These are phyloP conservation scores for Gulo gulo DNA, from an alignment of 2,113 vertebrate species.

Conservation along the genomic window DNA sequence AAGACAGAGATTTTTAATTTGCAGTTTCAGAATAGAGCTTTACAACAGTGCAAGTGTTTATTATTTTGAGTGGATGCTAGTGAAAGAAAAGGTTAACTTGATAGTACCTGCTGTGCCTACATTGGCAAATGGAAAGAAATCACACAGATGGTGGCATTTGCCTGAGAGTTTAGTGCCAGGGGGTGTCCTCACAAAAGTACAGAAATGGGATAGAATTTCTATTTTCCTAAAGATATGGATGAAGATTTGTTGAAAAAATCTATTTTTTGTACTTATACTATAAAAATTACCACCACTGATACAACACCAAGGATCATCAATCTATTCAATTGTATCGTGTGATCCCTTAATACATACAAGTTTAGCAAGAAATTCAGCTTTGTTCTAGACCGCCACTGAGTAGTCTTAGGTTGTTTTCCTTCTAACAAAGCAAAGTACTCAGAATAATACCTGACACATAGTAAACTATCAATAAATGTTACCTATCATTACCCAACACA, in stretches of 20 bases:
- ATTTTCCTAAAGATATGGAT: neutral
- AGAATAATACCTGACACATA: neutral
- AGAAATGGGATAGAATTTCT: constrained; percentile 29
- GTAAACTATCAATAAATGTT: neutral
- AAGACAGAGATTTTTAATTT: constrained; percentile 24
- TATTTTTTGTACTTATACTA: neutral
- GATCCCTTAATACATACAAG: neutral
- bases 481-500: neutral
- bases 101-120: constrained; percentile 61
- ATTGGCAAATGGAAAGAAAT: constrained; percentile 54
- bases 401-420: neutral
- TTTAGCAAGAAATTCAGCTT: neutral
- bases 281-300: neutral
- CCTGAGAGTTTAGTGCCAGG: constrained; percentile 46
- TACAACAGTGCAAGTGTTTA: constrained; percentile 18
- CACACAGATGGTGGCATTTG: constrained; percentile 75
- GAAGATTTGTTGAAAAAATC: neutral
- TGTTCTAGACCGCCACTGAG: neutral
- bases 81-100: constrained; percentile 71
- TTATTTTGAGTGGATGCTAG: constrained; percentile 53
- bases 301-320: neutral
- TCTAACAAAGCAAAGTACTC: neutral
- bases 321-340: neutral
- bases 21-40: neutral
- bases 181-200: constrained; percentile 28